These are phyloP conservation scores for Grallaria varia DNA, from an alignment of 2,113 vertebrate species.

Conservation along the genomic window DNA sequence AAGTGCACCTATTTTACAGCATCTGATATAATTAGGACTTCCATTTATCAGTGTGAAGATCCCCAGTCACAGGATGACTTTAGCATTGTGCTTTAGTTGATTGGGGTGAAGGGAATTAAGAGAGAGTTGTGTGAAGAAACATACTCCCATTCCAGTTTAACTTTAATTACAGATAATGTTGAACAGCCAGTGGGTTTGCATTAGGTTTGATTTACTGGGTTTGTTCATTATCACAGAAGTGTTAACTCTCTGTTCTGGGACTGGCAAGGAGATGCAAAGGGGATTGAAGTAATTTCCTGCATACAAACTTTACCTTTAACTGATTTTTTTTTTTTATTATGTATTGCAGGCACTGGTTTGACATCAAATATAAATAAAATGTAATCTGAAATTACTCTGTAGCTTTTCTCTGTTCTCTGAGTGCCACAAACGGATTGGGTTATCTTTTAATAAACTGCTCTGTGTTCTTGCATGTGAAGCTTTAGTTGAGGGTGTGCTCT, in stretches of 20 bases:
- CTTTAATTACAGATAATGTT: conserved; percentile 33
- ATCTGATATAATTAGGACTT: not conserved
- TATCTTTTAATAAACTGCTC: not conserved
- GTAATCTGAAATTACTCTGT: not conserved
- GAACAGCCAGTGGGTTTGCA: not conserved
- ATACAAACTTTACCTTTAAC: not conserved
- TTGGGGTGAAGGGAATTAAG: not conserved
- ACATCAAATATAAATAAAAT: not conserved
- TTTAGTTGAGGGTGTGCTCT: not conserved
- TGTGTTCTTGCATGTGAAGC: not conserved
- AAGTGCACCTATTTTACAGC: not conserved
- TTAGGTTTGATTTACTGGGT: conserved; percentile 21
- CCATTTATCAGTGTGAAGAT: not conserved
- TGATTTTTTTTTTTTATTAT: not conserved
- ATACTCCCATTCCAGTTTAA: conserved; percentile 22
- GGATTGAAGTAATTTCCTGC: not conserved
- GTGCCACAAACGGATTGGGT: accelerated
- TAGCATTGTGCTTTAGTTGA: not conserved
- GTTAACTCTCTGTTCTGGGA: not conserved
- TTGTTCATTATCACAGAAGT: not conserved
- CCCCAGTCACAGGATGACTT: not conserved
- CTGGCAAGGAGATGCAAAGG: not conserved
- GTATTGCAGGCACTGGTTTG: not conserved
- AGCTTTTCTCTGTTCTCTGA: not conserved
- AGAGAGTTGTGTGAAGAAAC: not conserved